Evolutionary conservation across 2,797 vertebrate genomes (phyloP).

Genomic region (Sebastes kiyomatsui): DNA sequence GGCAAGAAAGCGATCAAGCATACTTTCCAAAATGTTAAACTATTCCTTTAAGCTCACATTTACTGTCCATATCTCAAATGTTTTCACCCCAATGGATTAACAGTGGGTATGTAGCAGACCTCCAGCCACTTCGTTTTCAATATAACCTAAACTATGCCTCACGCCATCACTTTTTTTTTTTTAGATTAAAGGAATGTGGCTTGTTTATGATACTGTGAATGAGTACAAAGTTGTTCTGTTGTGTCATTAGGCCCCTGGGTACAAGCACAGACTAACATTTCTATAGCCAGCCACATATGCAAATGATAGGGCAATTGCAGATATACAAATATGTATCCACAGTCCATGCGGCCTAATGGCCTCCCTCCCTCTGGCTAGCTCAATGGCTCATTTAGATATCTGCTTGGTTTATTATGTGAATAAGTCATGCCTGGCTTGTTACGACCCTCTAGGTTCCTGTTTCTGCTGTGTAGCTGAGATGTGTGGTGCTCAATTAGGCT

Average conservation of each 20-base stretch:
- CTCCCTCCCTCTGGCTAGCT: slow-evolving; percentile 74
- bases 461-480: slow-evolving; percentile 81
- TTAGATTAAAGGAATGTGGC: slow-evolving; percentile 11
- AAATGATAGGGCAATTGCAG: slow-evolving; percentile 82
- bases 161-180: not conserved
- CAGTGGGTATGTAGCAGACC: not conserved
- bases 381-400: slow-evolving; percentile 85
- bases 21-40: not conserved
- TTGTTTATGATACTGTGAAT: slow-evolving; percentile 51
- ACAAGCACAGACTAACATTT: slow-evolving; percentile 41
- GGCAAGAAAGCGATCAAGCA: not conserved
- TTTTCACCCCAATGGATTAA: not conserved
- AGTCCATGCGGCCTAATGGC: slow-evolving; percentile 77
- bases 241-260: slow-evolving; percentile 49
- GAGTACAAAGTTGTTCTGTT: slow-evolving; percentile 51
- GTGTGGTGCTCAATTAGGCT: slow-evolving; percentile 81
- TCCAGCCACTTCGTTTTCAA: not conserved
- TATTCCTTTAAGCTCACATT: not conserved
- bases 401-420: slow-evolving; percentile 82
- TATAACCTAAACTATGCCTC: not conserved
- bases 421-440: slow-evolving; percentile 83
- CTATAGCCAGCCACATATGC: slow-evolving; percentile 71
- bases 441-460: slow-evolving; percentile 81
- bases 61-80: not conserved
- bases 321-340: slow-evolving; percentile 84